A percentile compares a stretch with the other conserved stretches of the same genome.
Evolutionary conservation across 2,797 vertebrate species (phyloP).

Genomic region (Pipistrellus pygmaeus): DNA sequence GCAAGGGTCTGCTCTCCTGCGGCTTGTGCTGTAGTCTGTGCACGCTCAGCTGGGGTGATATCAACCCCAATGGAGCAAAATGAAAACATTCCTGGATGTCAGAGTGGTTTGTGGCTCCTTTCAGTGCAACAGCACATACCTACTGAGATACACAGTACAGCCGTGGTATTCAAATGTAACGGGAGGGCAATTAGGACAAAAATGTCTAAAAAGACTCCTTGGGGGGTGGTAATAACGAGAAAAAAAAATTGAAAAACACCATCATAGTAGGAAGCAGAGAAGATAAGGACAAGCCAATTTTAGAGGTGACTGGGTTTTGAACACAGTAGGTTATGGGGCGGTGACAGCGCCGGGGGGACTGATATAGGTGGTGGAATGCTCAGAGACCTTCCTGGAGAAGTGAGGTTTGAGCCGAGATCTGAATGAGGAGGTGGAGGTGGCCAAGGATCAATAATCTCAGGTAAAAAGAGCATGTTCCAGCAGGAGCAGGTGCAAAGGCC

Average conservation of each 20-base stretch:
- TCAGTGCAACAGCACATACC: neutral
- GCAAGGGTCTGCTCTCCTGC: neutral
- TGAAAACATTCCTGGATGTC: neutral
- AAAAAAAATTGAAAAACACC: neutral
- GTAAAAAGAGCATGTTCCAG: neutral
- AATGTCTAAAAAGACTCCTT: constrained; percentile 14
- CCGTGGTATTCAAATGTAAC: constrained; percentile 5
- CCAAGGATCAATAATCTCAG: neutral
- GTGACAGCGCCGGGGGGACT: neutral
- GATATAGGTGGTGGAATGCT: neutral
- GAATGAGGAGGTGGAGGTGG: neutral
- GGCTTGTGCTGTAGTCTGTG: neutral
- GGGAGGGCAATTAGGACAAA: constrained; percentile 34
- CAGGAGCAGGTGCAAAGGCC: neutral
- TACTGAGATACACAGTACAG: neutral
- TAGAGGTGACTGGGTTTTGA: neutral
- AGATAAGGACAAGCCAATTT: neutral
- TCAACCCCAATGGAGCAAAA: neutral
- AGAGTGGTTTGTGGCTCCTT: neutral
- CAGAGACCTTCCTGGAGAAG: neutral
- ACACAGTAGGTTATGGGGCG: neutral
- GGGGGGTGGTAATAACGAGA: neutral
- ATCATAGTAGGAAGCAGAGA: constrained; percentile 23
- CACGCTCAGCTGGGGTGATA: neutral
- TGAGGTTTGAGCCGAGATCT: neutral